These are phyloP conservation scores for Sula dactylatra DNA, from an alignment of 2,113 vertebrate genomes.

Conservation along the genomic window DNA sequence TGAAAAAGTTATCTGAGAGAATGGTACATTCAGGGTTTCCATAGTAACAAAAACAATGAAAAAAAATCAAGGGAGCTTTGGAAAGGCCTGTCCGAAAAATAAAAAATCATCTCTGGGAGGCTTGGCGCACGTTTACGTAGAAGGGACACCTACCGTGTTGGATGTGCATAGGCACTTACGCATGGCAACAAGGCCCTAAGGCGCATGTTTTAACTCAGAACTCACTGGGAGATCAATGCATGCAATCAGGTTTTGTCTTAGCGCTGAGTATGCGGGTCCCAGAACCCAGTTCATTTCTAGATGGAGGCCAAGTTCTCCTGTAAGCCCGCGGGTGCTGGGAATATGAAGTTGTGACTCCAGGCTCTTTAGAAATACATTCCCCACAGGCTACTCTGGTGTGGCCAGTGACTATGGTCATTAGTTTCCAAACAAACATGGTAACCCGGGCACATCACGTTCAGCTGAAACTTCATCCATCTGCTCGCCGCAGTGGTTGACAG, in stretches of 20 bases:
- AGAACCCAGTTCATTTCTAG: background rate
- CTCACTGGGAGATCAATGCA: background rate
- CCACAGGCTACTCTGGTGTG: background rate
- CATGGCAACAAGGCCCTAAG: background rate
- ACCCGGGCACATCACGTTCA: background rate
- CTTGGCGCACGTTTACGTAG: background rate
- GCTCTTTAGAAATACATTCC: background rate
- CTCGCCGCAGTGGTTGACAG: background rate
- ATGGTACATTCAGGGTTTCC: background rate
- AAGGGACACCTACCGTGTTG: rapidly evolving
- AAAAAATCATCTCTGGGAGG: background rate
- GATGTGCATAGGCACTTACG: background rate
- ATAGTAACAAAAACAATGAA: background rate
- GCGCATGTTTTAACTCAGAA: background rate
- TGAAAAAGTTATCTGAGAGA: background rate
- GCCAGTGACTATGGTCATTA: background rate
- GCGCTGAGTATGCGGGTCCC: rapidly evolving
- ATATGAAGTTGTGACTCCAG: background rate
- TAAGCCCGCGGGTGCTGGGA: background rate
- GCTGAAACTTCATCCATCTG: slow-evolving; percentile 19
- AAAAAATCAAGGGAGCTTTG: background rate
- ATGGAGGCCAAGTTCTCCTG: background rate
- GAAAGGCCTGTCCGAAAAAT: background rate
- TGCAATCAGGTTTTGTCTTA: background rate
- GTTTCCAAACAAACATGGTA: background rate